A percentile compares a stretch with the other conserved stretches of the same genome.
Conservation (phyloP, 2,113 vertebrate species). For the Rhinolophus ferrumequinum region DNA sequence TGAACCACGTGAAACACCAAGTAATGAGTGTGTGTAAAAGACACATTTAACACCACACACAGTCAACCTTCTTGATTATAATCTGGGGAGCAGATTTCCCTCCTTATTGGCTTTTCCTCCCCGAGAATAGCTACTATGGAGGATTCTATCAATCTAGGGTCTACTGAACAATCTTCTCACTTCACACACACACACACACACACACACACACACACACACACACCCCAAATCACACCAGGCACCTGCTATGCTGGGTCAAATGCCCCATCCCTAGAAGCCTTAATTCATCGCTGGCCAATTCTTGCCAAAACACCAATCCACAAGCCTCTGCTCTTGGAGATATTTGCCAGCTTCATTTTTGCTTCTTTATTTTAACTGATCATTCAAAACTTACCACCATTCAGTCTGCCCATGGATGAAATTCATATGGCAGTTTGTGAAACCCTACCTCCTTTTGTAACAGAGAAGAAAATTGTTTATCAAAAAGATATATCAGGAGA, state of each 20-base stretch:
- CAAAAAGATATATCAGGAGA: background rate
- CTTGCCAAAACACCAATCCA: background rate
- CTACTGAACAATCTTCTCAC: background rate
- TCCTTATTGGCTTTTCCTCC: background rate
- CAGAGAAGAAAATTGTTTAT: background rate
- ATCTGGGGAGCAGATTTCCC: background rate
- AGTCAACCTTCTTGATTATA: background rate
- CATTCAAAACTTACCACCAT: background rate
- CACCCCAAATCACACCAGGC: background rate
- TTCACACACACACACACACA: background rate
- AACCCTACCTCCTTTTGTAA: background rate
- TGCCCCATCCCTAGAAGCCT: background rate
- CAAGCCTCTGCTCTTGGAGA: background rate
- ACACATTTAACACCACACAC: background rate
- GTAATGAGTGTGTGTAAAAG: background rate
- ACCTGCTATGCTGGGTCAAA: background rate
- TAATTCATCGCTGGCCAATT: background rate
- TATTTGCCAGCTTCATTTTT: background rate
- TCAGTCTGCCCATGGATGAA: background rate
- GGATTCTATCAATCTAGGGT: background rate
- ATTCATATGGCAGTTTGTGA: background rate
- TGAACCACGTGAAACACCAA: background rate
- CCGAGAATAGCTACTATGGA: background rate
- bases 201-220: background rate
- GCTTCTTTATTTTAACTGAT: constrained; percentile 13